These are phyloP conservation scores for Halcyon badia DNA, from an alignment of 2,797 vertebrate species.

Conservation along the genomic window DNA sequence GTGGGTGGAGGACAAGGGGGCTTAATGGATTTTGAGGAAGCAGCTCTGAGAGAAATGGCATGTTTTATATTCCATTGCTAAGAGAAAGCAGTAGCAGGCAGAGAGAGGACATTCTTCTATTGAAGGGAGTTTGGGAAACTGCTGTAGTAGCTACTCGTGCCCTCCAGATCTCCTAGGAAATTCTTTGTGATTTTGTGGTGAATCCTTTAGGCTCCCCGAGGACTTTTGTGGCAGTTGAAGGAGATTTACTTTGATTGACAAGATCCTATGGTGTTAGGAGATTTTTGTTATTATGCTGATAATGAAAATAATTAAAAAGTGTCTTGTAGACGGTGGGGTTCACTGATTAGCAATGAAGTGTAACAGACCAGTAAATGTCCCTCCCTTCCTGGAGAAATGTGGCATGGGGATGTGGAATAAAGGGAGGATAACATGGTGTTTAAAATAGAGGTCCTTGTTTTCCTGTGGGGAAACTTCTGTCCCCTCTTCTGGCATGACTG, in stretches of 20 bases:
- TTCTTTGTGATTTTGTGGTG: conserved; percentile 38
- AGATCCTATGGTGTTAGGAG: neutral
- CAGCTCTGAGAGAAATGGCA: neutral
- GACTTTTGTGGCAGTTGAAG: neutral
- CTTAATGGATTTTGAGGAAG: neutral
- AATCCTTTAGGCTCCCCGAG: neutral
- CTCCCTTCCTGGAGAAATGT: neutral
- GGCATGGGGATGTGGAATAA: neutral
- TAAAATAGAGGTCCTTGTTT: neutral
- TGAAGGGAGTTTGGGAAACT: neutral
- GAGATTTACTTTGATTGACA: neutral
- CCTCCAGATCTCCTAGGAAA: neutral
- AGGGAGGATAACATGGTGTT: neutral
- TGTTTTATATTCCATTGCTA: neutral
- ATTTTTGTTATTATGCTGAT: neutral
- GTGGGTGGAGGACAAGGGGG: neutral
- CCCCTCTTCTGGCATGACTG: neutral
- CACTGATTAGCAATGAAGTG: neutral
- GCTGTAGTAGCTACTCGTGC: neutral
- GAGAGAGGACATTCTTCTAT: neutral
- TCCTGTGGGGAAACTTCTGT: neutral
- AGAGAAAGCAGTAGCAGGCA: neutral
- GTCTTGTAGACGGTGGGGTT: neutral
- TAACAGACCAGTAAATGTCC: neutral
- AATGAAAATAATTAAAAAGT: neutral